A percentile compares a stretch with the other conserved stretches of the same genome.
Conservation (phyloP, 1,140 invertebrate species). For the Drosophila nigromelanica region DNA sequence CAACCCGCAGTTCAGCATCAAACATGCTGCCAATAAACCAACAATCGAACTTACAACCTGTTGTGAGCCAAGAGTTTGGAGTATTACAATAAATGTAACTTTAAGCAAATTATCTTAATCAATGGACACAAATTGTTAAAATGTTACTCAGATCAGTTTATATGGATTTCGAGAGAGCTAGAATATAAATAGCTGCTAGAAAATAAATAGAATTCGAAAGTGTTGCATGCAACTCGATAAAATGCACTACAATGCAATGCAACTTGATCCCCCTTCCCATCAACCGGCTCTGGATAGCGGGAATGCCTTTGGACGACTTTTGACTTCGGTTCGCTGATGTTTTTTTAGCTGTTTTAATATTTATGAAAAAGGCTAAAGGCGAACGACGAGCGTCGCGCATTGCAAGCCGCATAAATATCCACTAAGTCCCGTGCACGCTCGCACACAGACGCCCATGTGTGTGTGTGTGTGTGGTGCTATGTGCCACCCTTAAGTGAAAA, state of each 20-base stretch:
- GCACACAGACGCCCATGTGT: background rate
- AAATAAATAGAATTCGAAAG: constrained; percentile 9
- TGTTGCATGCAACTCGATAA: constrained; percentile 27
- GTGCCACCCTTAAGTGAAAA: constrained; percentile 70
- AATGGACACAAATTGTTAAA: background rate
- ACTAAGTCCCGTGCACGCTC: constrained; percentile 60
- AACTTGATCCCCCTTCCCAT: background rate
- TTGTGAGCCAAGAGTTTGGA: background rate
- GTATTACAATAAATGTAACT: background rate
- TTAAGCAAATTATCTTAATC: background rate
- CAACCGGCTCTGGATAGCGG: background rate
- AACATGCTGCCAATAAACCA: constrained; percentile 19
- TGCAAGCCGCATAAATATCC: constrained; percentile 79
- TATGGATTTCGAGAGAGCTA: too few relatives aligned
- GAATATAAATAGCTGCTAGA: background rate
- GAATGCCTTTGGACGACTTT: constrained; percentile 64
- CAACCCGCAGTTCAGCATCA: constrained; percentile 24
- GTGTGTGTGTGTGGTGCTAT: constrained; percentile 25
- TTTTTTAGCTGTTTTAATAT: constrained; percentile 76
- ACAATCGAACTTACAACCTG: constrained; percentile 22
- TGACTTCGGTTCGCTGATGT: constrained; percentile 63
- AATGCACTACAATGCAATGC: constrained; percentile 31
- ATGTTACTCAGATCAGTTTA: background rate
- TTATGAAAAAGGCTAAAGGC: constrained; percentile 68
- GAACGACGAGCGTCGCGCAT: constrained; percentile 52